Percentiles rank a stretch among this genome's conserved stretches.
These are phyloP conservation scores for Brachyistius frenatus DNA, from an alignment of 2,113 vertebrate species.

Conservation along the genomic window DNA sequence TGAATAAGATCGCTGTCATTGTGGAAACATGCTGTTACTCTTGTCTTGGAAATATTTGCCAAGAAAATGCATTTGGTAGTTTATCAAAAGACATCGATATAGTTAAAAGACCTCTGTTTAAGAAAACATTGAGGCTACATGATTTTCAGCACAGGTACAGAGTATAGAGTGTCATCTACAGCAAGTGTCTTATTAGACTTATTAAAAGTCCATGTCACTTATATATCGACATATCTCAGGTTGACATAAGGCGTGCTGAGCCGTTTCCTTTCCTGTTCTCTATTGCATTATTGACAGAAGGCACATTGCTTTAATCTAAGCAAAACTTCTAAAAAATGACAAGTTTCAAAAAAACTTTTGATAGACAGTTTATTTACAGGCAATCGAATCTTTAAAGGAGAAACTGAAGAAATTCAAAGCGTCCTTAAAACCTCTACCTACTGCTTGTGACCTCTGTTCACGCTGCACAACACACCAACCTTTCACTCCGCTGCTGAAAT, in stretches of 20 bases:
- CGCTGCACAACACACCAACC: slow-evolving; percentile 30
- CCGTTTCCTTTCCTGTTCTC: neutral
- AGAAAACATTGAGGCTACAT: neutral
- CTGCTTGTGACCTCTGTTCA: slow-evolving; percentile 58
- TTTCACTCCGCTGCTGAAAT: slow-evolving; percentile 47
- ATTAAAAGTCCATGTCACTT: neutral
- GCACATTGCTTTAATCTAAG: neutral
- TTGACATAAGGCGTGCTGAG: neutral
- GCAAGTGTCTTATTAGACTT: neutral
- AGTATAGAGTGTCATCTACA: neutral
- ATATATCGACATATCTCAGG: neutral
- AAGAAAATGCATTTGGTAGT: neutral
- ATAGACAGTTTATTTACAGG: slow-evolving; percentile 35
- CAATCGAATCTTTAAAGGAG: slow-evolving; percentile 3
- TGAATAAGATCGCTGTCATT: neutral
- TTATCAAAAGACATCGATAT: neutral
- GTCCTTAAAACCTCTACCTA: slow-evolving; percentile 42
- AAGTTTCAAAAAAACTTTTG: slow-evolving; percentile 28
- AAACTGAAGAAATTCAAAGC: slow-evolving; percentile 13
- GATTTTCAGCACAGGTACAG: neutral
- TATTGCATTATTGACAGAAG: neutral
- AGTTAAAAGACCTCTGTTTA: neutral
- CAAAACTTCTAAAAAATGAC: slow-evolving; percentile 32
- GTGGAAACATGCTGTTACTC: neutral
- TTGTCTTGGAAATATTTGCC: neutral